These are phyloP conservation scores for Drosophila trapezifrons DNA, from an alignment of 1,140 invertebrate species.

Conservation along the genomic window DNA sequence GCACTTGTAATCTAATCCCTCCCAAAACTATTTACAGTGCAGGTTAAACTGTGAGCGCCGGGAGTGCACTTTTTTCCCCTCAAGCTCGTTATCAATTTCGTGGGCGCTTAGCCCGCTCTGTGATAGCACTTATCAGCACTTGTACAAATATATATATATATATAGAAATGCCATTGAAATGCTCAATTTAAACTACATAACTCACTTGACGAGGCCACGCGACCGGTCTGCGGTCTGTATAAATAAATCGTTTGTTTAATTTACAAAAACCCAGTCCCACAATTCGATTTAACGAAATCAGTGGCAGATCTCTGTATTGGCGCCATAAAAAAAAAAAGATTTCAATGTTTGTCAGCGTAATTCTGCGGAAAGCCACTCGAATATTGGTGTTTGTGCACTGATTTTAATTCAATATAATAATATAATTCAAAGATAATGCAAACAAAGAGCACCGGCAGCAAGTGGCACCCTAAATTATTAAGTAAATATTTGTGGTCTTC, in stretches of 20 bases:
- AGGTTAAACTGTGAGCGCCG: slow-evolving; percentile 39
- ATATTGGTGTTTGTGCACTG: slow-evolving; percentile 19
- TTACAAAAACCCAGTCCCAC: slow-evolving; percentile 24
- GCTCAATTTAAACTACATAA: slow-evolving; percentile 28
- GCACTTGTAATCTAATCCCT: slow-evolving; percentile 34
- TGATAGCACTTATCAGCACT: slow-evolving; percentile 47
- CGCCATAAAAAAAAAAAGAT: slow-evolving; percentile 32
- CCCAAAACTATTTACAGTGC: slow-evolving; percentile 29
- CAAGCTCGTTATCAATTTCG: slow-evolving; percentile 35
- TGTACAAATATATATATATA: background rate
- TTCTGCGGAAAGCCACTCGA: slow-evolving; percentile 21
- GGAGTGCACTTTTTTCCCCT: background rate
- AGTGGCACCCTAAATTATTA: slow-evolving; percentile 60
- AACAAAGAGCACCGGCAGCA: slow-evolving; percentile 13
- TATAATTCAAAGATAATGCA: slow-evolving; percentile 37
- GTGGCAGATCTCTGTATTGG: slow-evolving; percentile 8
- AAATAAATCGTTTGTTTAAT: slow-evolving; percentile 41
- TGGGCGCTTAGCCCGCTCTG: background rate
- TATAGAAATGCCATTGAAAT: slow-evolving; percentile 9
- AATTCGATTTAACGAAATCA: slow-evolving; percentile 55
- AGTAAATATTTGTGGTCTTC: slow-evolving; percentile 63
- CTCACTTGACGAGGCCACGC: slow-evolving; percentile 21
- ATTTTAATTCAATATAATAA: slow-evolving; percentile 61
- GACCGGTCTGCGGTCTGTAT: slow-evolving; percentile 3
- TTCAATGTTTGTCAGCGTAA: slow-evolving; percentile 38